These are phyloP conservation scores for Ectobius pallidus DNA, from an alignment of 2,888 invertebrate genomes.

Conservation along the genomic window DNA sequence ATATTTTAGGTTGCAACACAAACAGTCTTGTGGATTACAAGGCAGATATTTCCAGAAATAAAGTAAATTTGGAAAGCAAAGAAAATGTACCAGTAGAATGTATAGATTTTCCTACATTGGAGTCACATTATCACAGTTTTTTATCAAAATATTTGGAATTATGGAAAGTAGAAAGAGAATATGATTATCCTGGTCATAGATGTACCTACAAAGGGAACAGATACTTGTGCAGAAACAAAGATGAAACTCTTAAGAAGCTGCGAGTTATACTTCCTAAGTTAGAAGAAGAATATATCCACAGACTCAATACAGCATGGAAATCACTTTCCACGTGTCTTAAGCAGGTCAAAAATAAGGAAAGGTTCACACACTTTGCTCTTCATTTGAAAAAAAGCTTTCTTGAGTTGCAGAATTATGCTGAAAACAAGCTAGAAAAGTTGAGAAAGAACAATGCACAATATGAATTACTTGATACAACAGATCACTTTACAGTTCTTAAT, in stretches of 20 bases:
- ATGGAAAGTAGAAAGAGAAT: conserved; percentile 51
- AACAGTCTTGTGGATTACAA: too few species aligned
- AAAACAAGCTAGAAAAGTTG: not conserved
- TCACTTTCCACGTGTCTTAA: not conserved
- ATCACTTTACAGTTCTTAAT: too few species aligned
- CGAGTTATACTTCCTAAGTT: not conserved
- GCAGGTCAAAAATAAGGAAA: not conserved
- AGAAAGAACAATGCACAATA: not conserved
- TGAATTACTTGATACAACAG: too few species aligned
- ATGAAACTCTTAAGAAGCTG: conserved; percentile 7
- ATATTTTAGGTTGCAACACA: too few species aligned
- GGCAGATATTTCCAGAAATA: too few species aligned
- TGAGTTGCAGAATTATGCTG: not conserved
- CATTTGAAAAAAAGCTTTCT: not conserved
- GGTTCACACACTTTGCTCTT: not conserved
- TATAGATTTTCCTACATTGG: not conserved
- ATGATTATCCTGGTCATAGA: conserved; percentile 49
- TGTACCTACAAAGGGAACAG: conserved; percentile 41
- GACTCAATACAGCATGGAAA: not conserved
- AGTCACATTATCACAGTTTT: conserved; percentile 49
- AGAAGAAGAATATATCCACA: not conserved
- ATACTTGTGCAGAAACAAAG: not conserved
- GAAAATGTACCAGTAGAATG: too few species aligned
- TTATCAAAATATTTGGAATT: conserved; percentile 50
- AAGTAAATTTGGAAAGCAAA: too few species aligned